phyloP scores from a whole-genome alignment of 2,113 vertebrate species.

The Chunga burmeisteri region DNA sequence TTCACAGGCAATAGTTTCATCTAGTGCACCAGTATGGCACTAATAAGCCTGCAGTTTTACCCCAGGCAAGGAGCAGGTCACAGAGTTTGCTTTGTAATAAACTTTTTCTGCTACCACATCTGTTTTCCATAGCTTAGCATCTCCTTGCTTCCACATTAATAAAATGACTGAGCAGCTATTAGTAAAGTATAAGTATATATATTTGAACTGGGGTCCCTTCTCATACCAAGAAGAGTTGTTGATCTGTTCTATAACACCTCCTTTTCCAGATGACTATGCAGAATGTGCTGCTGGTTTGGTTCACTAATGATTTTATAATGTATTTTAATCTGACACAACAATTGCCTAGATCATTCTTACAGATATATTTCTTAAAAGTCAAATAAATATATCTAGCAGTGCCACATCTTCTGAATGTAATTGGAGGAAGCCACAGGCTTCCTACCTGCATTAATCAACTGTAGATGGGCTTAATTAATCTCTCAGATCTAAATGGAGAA shows the following conservation, averaged over 20 bases:
- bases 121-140: not conserved
- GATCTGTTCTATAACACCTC: constrained; percentile 1
- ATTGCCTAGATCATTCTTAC: constrained; percentile 34
- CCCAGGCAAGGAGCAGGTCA: not conserved
- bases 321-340: constrained; percentile 26
- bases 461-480: constrained; percentile 62
- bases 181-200: not conserved
- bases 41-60: accelerated
- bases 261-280: constrained; percentile 35
- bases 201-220: not conserved
- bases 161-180: not conserved
- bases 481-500: constrained; percentile 46
- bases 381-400: constrained; percentile 26
- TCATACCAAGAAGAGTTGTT: not conserved
- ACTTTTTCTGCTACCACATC: not conserved
- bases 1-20: not conserved
- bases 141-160: not conserved
- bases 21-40: not conserved
- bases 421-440: constrained; percentile 51
- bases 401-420: constrained; percentile 28
- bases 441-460: constrained; percentile 61
- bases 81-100: not conserved
- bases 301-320: constrained; percentile 51
- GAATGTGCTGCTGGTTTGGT: constrained; percentile 31
- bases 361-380: constrained; percentile 30